Evolutionary conservation across 2,888 invertebrate species (phyloP), one percentile per base, ranked within the genome.

Genomic region (Lasioglossum oenotherae): DNA sequence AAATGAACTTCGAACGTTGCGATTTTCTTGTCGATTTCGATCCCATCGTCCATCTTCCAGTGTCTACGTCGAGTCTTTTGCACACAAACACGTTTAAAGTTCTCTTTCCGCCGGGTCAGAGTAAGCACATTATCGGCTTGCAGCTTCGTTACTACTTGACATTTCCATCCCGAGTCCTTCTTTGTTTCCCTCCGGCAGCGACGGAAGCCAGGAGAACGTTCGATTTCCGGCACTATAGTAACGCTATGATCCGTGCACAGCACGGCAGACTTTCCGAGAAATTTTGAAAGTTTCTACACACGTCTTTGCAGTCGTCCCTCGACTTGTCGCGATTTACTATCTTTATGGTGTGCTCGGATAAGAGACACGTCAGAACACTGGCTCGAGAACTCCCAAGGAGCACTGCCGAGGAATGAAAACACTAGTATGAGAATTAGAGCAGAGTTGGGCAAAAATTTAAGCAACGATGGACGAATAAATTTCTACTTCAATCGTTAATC

Each of bases 91-190:
- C 74, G 46, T 69, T 74, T 76, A 75, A 78, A 87, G 82, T 79
- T 80, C 82, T 76, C 83, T 83, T 87, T 83, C 44, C 71, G 49
- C 35, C 71, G 57, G 80, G 80, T 77, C 41, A 84, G 72, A 67
- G 86, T 89, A 90, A 91, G 87, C 77, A 82, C 88, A 89, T 90
- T 90, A 89, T 88, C 87, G 87, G 87, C 84, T 85, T 75, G 86
- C 78, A 81, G 87, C 80, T 86, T 88, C 82, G 85, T 90, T 89
- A 88, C 84, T 31, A 73, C 77, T 35, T 73, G 71, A 49, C 78
- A 76, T 82, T 82, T 82, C 71, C 85, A 84, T 88, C 78, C 31
- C 14, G 12, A 35, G 72, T 38, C 53, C 12, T 76, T 72, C 73
- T 78, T 80, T 80, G 75, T 86, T 78, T 78, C 49, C 74, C 6